These are phyloP conservation scores for Chrysotoxum bicinctum DNA, from an alignment of 2,888 invertebrate genomes.

Conservation along the genomic window DNA sequence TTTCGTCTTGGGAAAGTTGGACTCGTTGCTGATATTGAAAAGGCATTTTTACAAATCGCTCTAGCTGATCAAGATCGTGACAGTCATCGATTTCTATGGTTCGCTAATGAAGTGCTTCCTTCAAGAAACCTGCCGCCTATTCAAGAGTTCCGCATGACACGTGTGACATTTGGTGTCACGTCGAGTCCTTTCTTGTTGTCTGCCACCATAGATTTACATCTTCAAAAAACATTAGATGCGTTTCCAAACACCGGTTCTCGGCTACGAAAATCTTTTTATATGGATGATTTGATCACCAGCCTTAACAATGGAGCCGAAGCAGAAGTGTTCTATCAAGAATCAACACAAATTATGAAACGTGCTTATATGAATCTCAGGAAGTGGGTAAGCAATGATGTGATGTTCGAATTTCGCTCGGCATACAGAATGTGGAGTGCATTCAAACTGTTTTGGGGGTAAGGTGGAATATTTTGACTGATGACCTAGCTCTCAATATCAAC, in stretches of 20 bases:
- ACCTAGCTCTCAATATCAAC: too few relatives aligned
- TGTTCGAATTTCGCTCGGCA: too few relatives aligned
- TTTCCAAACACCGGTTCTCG: slow-evolving; percentile 2
- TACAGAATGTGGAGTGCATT: too few relatives aligned
- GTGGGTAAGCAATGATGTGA: too few relatives aligned
- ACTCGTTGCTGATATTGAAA: background rate
- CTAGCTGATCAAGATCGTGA: background rate
- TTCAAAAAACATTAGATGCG: background rate
- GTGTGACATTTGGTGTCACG: slow-evolving; percentile 13
- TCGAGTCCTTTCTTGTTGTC: background rate
- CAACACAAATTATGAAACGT: background rate
- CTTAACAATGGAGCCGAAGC: too few relatives aligned
- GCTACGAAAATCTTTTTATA: background rate
- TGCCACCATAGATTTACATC: background rate
- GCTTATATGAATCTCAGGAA: too few relatives aligned
- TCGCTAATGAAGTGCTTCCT: slow-evolving; percentile 1
- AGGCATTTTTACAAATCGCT: slow-evolving; percentile 1
- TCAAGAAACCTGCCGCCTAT: too few relatives aligned
- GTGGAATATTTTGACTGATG: too few relatives aligned
- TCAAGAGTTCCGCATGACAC: too few relatives aligned
- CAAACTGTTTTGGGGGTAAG: too few relatives aligned
- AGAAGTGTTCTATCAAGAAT: too few relatives aligned
- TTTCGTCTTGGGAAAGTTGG: slow-evolving; percentile 4
- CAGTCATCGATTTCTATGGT: slow-evolving; percentile 3
- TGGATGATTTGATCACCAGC: too few relatives aligned